Percentiles rank a stretch among this genome's conserved stretches.
phyloP scores from a whole-genome alignment of 1,140 invertebrate species.

The Archivesica marissinica region DNA sequence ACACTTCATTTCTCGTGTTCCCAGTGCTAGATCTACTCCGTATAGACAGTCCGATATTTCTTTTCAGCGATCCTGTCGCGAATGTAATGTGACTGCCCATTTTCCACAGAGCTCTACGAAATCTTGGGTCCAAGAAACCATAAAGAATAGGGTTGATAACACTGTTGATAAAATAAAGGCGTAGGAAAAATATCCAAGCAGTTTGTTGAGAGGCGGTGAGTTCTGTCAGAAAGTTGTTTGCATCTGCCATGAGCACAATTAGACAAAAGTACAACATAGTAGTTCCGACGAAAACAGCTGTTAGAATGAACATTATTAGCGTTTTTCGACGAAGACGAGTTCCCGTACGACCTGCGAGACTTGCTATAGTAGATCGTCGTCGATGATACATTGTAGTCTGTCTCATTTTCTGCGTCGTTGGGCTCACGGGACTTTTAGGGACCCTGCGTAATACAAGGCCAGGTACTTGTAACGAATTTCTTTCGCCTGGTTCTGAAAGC shows the following conservation, averaged over 20 bases:
- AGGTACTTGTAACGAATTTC: constrained; percentile 25
- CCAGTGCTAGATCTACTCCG: constrained; percentile 13
- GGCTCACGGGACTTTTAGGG: constrained; percentile 2
- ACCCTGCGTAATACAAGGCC: background rate
- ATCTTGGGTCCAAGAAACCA: constrained; percentile 53
- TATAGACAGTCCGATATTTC: constrained; percentile 28
- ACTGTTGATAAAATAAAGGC: constrained; percentile 61
- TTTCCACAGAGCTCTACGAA: constrained; percentile 43
- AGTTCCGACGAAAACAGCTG: constrained; percentile 34
- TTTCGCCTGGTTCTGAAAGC: background rate
- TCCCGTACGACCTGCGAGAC: constrained; percentile 2
- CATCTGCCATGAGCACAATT: constrained; percentile 27
- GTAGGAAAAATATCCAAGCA: constrained; percentile 46
- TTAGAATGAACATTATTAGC: constrained; percentile 58
- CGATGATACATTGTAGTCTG: background rate
- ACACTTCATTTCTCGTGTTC: background rate
- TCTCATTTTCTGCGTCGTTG: background rate
- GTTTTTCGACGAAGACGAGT: constrained; percentile 47
- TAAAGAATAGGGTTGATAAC: constrained; percentile 53
- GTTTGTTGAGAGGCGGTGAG: background rate
- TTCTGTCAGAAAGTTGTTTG: background rate
- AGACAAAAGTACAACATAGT: constrained; percentile 48
- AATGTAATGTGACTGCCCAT: constrained; percentile 32
- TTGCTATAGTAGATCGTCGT: constrained; percentile 39
- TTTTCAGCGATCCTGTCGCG: constrained; percentile 31